These are phyloP conservation scores for Beris chalybata DNA, from an alignment of 2,888 invertebrate genomes.

Conservation along the genomic window DNA sequence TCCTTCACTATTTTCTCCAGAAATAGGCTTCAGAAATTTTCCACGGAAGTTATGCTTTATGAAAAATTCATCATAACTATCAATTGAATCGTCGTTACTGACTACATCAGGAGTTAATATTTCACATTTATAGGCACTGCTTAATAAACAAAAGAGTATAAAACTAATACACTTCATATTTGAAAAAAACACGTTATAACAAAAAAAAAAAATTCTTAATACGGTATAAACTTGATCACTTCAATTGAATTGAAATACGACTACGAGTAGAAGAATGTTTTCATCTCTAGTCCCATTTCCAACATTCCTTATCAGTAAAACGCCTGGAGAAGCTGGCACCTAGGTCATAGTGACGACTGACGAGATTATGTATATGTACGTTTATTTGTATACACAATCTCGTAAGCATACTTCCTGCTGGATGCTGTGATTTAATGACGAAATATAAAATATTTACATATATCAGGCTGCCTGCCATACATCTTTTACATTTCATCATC, in stretches of 20 bases:
- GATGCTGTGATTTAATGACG: too few species aligned
- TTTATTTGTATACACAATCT: background rate
- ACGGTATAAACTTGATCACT: background rate
- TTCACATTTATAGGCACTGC: background rate
- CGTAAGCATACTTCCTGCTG: conserved; percentile 17
- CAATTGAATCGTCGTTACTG: background rate
- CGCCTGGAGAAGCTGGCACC: conserved; percentile 14
- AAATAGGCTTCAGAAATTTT: conserved; percentile 17
- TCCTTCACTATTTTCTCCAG: conserved; percentile 5
- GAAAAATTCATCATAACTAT: background rate
- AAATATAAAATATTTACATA: too few species aligned
- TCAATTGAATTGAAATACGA: conserved; percentile 1
- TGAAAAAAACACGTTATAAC: background rate
- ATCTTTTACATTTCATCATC: too few species aligned
- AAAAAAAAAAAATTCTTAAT: background rate
- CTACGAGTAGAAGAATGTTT: background rate
- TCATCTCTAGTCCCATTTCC: conserved; percentile 8
- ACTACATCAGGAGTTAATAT: conserved; percentile 8
- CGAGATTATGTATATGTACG: background rate
- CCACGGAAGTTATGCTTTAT: background rate
- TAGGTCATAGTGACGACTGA: conserved; percentile 16
- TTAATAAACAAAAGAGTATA: conserved; percentile 2
- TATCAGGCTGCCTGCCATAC: too few species aligned
- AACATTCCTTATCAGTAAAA: conserved; percentile 13
- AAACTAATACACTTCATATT: background rate